Evolutionary conservation across 2,797 vertebrate genomes (phyloP), one percentile per base, ranked within the genome.

Genomic region (Hipposideros larvatus): DNA sequence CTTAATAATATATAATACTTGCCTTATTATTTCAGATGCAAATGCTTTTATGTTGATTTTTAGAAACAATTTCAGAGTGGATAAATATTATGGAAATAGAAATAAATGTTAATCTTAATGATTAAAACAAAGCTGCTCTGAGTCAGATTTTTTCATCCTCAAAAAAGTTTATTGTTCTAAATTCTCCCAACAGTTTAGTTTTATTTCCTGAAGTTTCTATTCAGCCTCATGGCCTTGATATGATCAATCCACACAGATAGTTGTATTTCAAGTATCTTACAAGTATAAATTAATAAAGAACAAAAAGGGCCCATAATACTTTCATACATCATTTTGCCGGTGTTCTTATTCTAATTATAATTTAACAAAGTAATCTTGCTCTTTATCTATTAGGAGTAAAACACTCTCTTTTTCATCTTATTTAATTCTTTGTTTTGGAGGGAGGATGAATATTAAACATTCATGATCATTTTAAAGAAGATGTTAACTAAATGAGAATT

Each of bases 351-450:
- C 16, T 65, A 61, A 53, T 15, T 78, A 26, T 41, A 91, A 61
- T 87, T 51, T 83, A 75, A 57, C 91, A 24, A 85, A 78, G 26
- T 77, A 90, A 16, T 68, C 78, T 70, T 66, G 9, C 18, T 78
- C 13, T 71, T 74, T 65, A 14, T n/a, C 11, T 85, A 41, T 26
- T 65, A 87, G 24, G 6, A 93, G 10, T 55, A 94, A 86, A 85
- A n/a, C 7, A 73, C 3, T 61, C 74, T n/a, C 4, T 51, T 70
- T 79, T 68, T 43, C 2, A 46, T 70, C 24, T 61, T 83, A 68
- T 73, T 84, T 78, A 65, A 65, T 59, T 79, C 14, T 87, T 90
- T 87, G 28, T 80, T 95, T 90, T 92, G 11, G 28, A 80, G 31
- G 43, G 24, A 66, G 28, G 28, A 65, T 91, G 13, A 88, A 77